Conservation (phyloP, 1,140 invertebrate genomes). For the Gryllus bimaculatus region DNA sequence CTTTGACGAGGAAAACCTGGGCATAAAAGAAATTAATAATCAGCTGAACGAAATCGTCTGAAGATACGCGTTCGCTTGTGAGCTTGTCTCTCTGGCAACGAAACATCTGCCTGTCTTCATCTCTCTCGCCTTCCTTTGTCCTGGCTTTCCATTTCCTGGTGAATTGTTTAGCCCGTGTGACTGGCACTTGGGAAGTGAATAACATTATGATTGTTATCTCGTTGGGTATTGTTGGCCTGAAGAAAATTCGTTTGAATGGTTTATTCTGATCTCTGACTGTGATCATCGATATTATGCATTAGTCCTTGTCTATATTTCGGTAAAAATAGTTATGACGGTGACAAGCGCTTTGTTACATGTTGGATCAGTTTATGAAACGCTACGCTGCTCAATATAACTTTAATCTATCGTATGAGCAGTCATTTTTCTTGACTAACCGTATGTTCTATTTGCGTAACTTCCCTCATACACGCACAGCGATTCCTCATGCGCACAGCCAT, state of each 20-base stretch:
- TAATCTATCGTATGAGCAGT: not conserved
- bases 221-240: too few relatives aligned
- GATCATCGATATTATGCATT: too few relatives aligned
- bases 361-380: too few relatives aligned
- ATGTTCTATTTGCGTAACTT: not conserved
- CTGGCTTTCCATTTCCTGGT: not conserved
- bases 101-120: not conserved
- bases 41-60: not conserved
- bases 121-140: not conserved
- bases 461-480: not conserved
- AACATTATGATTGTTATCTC: not conserved
- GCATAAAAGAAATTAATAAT: not conserved
- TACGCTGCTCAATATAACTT: not conserved
- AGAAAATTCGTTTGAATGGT: too few relatives aligned
- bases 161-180: not conserved
- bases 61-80: not conserved
- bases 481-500: not conserved
- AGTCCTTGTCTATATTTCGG: too few relatives aligned
- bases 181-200: not conserved
- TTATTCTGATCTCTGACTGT: too few relatives aligned
- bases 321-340: too few relatives aligned
- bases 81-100: not conserved
- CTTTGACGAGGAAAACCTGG: not conserved
- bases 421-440: not conserved
- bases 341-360: too few relatives aligned